A percentile compares a stretch with the other conserved stretches of the same genome.
These are phyloP conservation scores for Drosophila murphyi DNA, from an alignment of 1,140 invertebrate species.

Conservation along the genomic window DNA sequence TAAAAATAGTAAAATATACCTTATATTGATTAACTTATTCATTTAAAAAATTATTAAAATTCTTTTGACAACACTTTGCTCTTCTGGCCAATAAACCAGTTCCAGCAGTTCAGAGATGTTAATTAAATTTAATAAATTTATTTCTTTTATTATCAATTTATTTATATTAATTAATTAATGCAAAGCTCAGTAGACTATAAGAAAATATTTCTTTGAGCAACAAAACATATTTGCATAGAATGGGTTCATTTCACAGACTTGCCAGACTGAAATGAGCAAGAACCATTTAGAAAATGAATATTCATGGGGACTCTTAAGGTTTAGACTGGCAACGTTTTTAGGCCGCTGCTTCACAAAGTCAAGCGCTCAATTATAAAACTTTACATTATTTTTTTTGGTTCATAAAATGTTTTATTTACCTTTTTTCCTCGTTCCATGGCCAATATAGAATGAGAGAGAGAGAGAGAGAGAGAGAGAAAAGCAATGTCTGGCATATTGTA, in stretches of 20 bases:
- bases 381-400: constrained; percentile 43
- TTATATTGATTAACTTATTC: too few relatives aligned
- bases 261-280: neutral
- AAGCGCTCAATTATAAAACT: constrained; percentile 65
- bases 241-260: neutral
- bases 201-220: too few relatives aligned
- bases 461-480: neutral
- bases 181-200: too few relatives aligned
- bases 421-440: constrained; percentile 21
- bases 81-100: too few relatives aligned
- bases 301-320: constrained; percentile 33
- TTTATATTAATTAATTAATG: too few relatives aligned
- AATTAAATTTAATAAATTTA: too few relatives aligned
- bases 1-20: too few relatives aligned
- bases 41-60: too few relatives aligned
- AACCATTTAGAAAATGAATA: constrained; percentile 51
- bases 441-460: neutral
- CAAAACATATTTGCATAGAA: neutral
- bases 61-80: too few relatives aligned
- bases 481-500: constrained; percentile 60
- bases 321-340: constrained; percentile 27
- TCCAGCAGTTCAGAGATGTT: too few relatives aligned
- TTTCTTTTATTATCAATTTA: too few relatives aligned
- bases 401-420: constrained; percentile 63
- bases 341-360: constrained; percentile 44